Evolutionary conservation across 2,797 vertebrate genomes (phyloP).

Genomic region (Sebastes iracundus): DNA sequence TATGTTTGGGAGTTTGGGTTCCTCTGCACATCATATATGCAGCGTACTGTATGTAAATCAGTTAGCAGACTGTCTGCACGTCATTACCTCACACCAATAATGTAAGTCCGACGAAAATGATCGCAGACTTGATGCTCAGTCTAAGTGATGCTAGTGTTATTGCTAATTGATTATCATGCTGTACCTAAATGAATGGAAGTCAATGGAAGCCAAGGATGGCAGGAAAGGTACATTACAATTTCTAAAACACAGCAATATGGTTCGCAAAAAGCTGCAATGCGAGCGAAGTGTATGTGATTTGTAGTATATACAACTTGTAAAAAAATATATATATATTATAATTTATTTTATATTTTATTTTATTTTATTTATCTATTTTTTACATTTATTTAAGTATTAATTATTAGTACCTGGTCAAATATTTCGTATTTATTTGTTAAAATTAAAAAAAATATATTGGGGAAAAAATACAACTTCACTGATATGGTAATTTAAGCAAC

Average conservation of each 20-base stretch:
- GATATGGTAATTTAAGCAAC: not conserved
- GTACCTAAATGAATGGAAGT: not conserved
- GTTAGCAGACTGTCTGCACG: not conserved
- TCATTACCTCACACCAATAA: not conserved
- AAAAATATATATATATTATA: not conserved
- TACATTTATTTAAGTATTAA: no score
- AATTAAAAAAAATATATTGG: no score
- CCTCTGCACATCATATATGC: not conserved
- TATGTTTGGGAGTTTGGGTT: not conserved
- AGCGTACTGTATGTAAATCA: not conserved
- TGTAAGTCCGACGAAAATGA: not conserved
- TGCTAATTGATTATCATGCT: not conserved
- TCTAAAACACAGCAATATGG: not conserved
- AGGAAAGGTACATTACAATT: not conserved
- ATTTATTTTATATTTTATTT: no score
- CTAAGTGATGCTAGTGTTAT: not conserved
- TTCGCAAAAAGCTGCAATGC: not conserved
- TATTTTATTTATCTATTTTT: no score
- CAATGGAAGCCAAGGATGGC: not conserved
- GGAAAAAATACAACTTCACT: not conserved
- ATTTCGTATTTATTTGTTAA: no score
- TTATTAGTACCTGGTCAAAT: no score
- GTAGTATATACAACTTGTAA: not conserved
- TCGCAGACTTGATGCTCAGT: not conserved
- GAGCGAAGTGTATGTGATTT: not conserved